Evolutionary conservation across 2,888 invertebrate genomes (phyloP).

Genomic region (Stegana nigrithorax): DNA sequence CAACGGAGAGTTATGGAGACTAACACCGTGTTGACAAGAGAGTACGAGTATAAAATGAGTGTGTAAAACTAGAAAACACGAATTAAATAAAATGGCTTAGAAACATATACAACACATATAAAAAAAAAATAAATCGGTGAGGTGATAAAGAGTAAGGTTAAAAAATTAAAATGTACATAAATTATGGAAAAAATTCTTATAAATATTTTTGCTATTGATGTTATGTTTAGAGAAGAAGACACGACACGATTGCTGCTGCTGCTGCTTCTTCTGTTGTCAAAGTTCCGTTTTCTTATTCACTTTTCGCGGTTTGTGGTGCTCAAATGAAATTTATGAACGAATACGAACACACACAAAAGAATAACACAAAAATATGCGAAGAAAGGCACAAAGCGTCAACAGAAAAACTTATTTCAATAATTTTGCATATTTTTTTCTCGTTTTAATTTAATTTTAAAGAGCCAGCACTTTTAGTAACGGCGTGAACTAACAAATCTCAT

Average conservation of each 20-base stretch:
- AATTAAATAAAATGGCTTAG: background rate
- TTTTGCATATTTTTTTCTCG: background rate
- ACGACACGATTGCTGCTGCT: too few relatives aligned
- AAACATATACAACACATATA: background rate
- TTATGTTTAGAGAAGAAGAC: too few relatives aligned
- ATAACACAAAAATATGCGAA: too few relatives aligned
- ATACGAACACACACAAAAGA: background rate
- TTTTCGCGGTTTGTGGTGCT: background rate
- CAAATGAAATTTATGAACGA: background rate
- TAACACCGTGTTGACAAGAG: too few relatives aligned
- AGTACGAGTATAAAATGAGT: too few relatives aligned
- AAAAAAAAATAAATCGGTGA: background rate
- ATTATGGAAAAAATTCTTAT: background rate
- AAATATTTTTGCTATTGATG: too few relatives aligned
- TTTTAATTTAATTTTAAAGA: background rate
- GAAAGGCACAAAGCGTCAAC: too few relatives aligned
- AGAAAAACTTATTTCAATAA: background rate
- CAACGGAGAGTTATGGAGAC: too few relatives aligned
- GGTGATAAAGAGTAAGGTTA: too few relatives aligned
- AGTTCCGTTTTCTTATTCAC: background rate
- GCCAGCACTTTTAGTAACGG: background rate
- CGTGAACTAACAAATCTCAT: background rate
- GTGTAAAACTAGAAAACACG: background rate
- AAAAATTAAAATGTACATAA: background rate
- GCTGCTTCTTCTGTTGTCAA: background rate